Evolutionary conservation across 2,888 invertebrate species (phyloP).

Genomic region (Deroplatys truncata): DNA sequence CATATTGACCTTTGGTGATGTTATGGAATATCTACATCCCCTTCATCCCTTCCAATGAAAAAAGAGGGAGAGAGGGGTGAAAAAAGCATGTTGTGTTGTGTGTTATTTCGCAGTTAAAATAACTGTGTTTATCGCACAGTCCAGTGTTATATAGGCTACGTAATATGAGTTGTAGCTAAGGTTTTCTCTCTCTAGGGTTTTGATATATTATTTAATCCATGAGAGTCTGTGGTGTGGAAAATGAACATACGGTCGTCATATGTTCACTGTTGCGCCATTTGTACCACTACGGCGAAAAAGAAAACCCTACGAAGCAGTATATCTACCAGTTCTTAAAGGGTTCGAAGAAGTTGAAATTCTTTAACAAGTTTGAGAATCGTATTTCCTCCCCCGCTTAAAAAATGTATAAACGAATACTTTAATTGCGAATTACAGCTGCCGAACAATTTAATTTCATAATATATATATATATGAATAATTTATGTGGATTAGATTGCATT

Average conservation of each 20-base stretch:
- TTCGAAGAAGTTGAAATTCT: too few relatives aligned
- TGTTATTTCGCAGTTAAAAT: conserved; percentile 5
- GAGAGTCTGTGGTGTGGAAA: neutral
- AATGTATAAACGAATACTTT: too few relatives aligned
- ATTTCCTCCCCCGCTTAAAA: too few relatives aligned
- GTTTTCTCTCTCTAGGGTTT: neutral
- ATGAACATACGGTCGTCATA: neutral
- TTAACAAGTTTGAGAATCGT: too few relatives aligned
- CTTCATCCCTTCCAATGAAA: neutral
- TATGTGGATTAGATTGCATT: too few relatives aligned
- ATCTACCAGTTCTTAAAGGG: too few relatives aligned
- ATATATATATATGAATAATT: too few relatives aligned
- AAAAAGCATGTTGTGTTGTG: neutral
- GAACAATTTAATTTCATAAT: too few relatives aligned
- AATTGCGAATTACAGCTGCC: too few relatives aligned
- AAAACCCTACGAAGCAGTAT: neutral
- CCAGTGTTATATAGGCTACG: conserved; percentile 5
- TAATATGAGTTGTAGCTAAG: conserved; percentile 5
- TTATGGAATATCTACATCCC: neutral
- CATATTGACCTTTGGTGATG: neutral
- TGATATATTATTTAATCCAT: conserved; percentile 13
- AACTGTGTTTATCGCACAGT: conserved; percentile 1
- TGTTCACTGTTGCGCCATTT: neutral
- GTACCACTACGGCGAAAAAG: neutral
- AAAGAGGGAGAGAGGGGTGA: neutral